Conservation (phyloP, 2,113 vertebrate species). For the Speoplatyrhinus poulsoni region DNA sequence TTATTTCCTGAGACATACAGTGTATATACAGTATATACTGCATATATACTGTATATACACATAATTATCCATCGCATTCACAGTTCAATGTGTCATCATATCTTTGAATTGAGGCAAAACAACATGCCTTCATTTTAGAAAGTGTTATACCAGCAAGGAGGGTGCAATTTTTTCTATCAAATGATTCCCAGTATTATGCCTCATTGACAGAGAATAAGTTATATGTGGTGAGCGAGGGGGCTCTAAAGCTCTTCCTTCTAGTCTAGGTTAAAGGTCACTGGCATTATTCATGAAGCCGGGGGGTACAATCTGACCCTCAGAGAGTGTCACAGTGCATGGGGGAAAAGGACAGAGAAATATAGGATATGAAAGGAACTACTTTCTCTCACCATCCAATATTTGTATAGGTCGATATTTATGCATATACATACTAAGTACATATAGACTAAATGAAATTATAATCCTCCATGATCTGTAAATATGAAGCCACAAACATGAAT, state of each 20-base stretch:
- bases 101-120: too few species aligned
- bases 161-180: not conserved
- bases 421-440: slow-evolving; percentile 26
- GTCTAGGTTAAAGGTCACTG: slow-evolving; percentile 35
- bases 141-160: too few species aligned
- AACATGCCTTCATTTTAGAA: too few species aligned
- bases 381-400: slow-evolving; percentile 36
- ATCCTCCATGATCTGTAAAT: too few species aligned
- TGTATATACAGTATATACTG: too few species aligned
- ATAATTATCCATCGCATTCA: slow-evolving; percentile 73
- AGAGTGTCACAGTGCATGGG: not conserved
- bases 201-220: not conserved
- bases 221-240: not conserved
- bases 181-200: not conserved
- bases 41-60: not conserved
- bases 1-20: slow-evolving; percentile 63
- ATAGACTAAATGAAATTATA: too few species aligned
- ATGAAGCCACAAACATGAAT: too few species aligned
- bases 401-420: slow-evolving; percentile 32
- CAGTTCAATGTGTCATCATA: slow-evolving; percentile 52
- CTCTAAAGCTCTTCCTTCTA: slow-evolving; percentile 11
- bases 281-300: slow-evolving; percentile 26
- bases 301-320: slow-evolving; percentile 9
- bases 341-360: not conserved
- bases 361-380: slow-evolving; percentile 16